Base-by-base conservation (phyloP, 2,888 invertebrate species). In the Ochropleura leucogaster region DNA sequence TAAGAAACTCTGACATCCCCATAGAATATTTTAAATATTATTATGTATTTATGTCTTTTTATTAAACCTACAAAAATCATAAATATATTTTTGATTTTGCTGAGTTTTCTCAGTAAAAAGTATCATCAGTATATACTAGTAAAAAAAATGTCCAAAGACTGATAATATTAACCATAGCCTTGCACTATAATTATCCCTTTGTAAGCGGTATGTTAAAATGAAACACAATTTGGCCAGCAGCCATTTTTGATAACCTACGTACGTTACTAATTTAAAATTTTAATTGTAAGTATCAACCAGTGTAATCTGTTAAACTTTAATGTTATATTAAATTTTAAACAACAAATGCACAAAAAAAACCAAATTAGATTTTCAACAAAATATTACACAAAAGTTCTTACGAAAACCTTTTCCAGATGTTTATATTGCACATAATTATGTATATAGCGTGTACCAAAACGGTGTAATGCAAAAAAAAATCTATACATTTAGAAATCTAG, bases 231-330 rank as follows among this genome's bases (percentile, higher is more conserved):
- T 84, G 80, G 84, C 84, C 30, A 64, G 69, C 55, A 53, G 84
- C 82, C 82, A 82, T 64, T 84, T 84, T 84, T 83, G 79, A 80
- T 80, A 75, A 80, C 71, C 63, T 72, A 80, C 18, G 75, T 69
- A 69, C 63, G 44, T 72, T 69, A 71, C 66, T 69, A 69, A 74
- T 83, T 79, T 71, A 6, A 72, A 73, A 73, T 79, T 78, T 55
- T 66, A 30, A 75, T 46, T 30, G 16, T 62, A 20, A 62, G 12
- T 12, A 57, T 49, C 16, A 42, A 57, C 20, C 9, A n/a, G 3
- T 51, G n/a, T 30, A 40, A 16, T 66, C n/a, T 77, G 18, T n/a
- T 40, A 14, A 14, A 62, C 14, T 44, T n/a, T n/a, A n/a, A 44
- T 62, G 44, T 62, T 62, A n/a, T 62, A 62, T 42, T 60, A 42